These are phyloP conservation scores for Lordiphosa collinella DNA, from an alignment of 1,140 invertebrate species.

Conservation along the genomic window DNA sequence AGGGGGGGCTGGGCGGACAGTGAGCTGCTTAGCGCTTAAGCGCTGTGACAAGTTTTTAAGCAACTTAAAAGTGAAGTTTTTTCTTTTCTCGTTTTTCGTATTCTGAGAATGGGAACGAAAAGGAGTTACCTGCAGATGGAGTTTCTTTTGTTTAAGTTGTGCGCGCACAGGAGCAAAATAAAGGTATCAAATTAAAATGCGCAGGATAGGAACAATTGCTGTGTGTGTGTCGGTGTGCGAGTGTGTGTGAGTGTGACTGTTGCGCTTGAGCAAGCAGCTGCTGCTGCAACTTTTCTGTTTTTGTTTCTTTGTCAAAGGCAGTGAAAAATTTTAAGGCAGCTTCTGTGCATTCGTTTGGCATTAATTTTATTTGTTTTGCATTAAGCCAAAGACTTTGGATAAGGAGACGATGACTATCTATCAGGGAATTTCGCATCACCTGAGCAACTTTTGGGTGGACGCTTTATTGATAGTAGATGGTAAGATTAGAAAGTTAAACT, in stretches of 20 bases:
- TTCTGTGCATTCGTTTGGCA: no score
- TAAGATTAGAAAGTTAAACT: no score
- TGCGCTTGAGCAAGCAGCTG: constrained; percentile 52
- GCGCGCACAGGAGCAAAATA: constrained; percentile 48
- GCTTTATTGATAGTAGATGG: no score
- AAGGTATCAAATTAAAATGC: constrained; percentile 75
- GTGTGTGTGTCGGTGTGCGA: constrained; percentile 1
- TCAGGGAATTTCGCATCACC: no score
- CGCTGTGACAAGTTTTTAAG: constrained; percentile 74
- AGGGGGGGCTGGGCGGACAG: constrained; percentile 22
- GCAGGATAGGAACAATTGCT: constrained; percentile 19
- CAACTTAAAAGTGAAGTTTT: constrained; percentile 67
- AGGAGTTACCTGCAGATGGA: constrained; percentile 55
- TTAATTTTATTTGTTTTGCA: constrained; percentile 31
- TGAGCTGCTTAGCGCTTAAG: constrained; percentile 63
- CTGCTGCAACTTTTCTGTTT: constrained; percentile 36
- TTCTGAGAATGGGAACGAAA: constrained; percentile 14
- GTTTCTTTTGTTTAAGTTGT: constrained; percentile 67
- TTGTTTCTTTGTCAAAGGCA: constrained; percentile 43
- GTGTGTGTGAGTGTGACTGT: constrained; percentile 46
- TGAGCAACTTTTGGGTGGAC: no score
- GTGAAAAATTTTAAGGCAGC: constrained; percentile 3
- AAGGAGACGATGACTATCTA: no score
- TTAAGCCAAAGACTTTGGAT: neutral
- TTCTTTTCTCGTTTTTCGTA: constrained; percentile 10